A percentile compares a stretch with the other conserved stretches of the same genome.
Evolutionary conservation across 2,797 vertebrate genomes (phyloP).

Genomic region (Eulemur albifrons): DNA sequence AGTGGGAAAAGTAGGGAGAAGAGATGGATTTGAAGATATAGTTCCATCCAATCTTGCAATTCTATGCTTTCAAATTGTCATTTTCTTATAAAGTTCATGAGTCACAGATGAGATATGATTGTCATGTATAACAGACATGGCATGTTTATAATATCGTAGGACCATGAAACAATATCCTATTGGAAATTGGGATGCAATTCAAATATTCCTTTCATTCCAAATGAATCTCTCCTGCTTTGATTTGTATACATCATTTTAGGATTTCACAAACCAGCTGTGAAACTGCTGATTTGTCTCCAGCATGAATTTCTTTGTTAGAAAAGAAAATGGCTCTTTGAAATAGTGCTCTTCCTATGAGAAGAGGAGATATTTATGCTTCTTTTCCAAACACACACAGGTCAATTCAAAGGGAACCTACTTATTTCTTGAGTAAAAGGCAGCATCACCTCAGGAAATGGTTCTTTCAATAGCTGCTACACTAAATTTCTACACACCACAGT

Average conservation of each 20-base stretch:
- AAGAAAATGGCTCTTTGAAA: background rate
- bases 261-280: constrained; percentile 16
- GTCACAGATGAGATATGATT: background rate
- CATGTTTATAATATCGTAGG: background rate
- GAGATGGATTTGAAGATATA: background rate
- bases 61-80: background rate
- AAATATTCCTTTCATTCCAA: background rate
- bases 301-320: constrained; percentile 21
- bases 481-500: background rate
- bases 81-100: background rate
- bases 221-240: constrained; percentile 3
- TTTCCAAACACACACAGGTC: background rate
- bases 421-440: constrained; percentile 77
- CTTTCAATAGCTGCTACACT: background rate
- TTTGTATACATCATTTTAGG: constrained; percentile 32
- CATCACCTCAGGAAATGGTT: constrained; percentile 67
- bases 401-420: constrained; percentile 65
- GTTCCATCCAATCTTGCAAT: background rate
- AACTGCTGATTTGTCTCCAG: constrained; percentile 48
- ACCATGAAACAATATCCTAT: background rate
- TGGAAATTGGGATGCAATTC: background rate
- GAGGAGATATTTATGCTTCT: background rate
- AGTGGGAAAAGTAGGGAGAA: background rate
- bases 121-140: background rate
- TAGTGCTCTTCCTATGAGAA: background rate